phyloP scores from a whole-genome alignment of 2,888 invertebrate genomes.

The Drosophila recens region DNA sequence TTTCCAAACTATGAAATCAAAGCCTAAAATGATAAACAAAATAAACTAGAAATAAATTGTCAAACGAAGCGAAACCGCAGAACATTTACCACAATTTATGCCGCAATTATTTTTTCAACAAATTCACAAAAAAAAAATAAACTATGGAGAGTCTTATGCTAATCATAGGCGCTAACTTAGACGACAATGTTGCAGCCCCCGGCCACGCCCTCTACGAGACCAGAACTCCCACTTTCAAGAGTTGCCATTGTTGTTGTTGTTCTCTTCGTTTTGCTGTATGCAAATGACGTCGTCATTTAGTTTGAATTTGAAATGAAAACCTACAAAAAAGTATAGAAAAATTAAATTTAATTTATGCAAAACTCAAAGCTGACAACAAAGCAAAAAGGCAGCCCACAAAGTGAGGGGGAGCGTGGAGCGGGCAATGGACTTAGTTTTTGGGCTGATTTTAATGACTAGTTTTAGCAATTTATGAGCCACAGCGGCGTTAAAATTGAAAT shows the following conservation, averaged over 20 bases:
- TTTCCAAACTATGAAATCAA: conserved; percentile 9
- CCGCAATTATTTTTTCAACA: conserved; percentile 63
- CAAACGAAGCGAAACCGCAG: conserved; percentile 42
- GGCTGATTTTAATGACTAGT: conserved; percentile 68
- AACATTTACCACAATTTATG: conserved; percentile 71
- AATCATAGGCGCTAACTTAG: conserved; percentile 57
- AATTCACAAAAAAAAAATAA: conserved; percentile 18
- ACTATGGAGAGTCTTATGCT: conserved; percentile 48
- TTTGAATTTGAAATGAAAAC: conserved; percentile 54
- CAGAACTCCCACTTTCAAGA: neutral
- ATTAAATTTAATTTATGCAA: conserved; percentile 75
- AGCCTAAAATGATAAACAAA: neutral
- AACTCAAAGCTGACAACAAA: conserved; percentile 59
- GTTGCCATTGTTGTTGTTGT: conserved; percentile 27
- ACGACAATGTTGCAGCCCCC: conserved; percentile 31
- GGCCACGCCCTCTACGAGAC: neutral
- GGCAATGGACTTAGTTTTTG: conserved; percentile 47
- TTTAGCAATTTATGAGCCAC: conserved; percentile 72
- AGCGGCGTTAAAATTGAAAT: conserved; percentile 72
- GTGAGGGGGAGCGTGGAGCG: neutral
- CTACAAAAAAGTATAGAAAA: conserved; percentile 33
- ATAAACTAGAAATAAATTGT: conserved; percentile 20
- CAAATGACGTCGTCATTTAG: conserved; percentile 64
- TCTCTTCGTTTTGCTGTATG: conserved; percentile 50
- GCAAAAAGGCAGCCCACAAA: conserved; percentile 19